Conservation (phyloP, 2,113 vertebrate species). For the Mustelus asterias region DNA sequence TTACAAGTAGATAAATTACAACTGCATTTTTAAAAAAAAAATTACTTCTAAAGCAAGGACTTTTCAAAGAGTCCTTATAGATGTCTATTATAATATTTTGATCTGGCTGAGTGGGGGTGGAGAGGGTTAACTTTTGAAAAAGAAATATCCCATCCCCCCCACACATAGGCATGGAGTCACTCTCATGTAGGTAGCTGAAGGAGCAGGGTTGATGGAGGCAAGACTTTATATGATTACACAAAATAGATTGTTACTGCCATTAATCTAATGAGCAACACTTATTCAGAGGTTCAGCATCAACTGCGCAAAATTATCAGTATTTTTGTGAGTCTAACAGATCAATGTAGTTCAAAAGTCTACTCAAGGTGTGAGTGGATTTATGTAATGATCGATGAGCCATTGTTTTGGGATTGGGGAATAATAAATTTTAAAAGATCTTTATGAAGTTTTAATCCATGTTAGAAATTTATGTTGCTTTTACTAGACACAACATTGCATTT, state of each 20-base stretch:
- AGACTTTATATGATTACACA: constrained; percentile 40
- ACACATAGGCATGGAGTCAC: background rate
- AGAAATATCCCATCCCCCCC: background rate
- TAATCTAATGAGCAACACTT: background rate
- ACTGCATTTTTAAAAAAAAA: background rate
- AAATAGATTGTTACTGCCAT: background rate
- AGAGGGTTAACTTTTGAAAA: background rate
- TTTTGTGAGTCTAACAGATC: background rate
- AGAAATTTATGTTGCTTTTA: background rate
- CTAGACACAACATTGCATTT: background rate
- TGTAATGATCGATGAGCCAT: background rate
- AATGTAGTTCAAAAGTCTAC: background rate
- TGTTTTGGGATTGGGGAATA: background rate
- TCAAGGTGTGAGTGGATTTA: background rate
- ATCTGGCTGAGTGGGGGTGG: background rate
- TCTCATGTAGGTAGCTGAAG: constrained; percentile 44
- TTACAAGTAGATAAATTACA: background rate
- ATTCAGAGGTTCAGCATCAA: background rate
- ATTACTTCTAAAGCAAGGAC: background rate
- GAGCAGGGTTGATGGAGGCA: constrained; percentile 53
- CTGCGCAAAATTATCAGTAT: background rate
- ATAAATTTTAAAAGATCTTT: background rate
- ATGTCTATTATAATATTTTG: background rate
- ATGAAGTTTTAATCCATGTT: background rate
- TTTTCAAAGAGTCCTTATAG: background rate